Base-by-base conservation (phyloP, 1,140 invertebrate genomes). In the Tetranychus cinnabarinus region DNA sequence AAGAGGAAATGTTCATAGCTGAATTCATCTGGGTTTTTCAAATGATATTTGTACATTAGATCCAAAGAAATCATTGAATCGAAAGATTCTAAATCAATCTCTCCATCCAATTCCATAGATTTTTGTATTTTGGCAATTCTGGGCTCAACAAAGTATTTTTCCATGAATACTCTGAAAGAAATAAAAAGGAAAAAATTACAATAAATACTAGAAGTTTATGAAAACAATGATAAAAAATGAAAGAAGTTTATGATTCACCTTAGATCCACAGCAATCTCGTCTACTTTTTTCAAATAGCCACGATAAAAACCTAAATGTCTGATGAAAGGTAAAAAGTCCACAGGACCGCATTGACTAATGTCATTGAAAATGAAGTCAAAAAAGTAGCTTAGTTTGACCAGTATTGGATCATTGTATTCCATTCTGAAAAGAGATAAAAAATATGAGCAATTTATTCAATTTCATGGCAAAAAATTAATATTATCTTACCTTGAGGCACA, bases 361-460 rank as follows among this genome's bases (percentile, higher is more conserved):
- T 90, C 86, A 77, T 81, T 86, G 73, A 92, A 92, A 3, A 92
- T 83, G 59, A 81, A 78, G 67, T 90, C 86, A 67, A 88, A 91
- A 65, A 80, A 80, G 33, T 75, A 67, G 0, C 86, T 78, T 62
- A 50, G 59, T 50, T 36, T 37, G 6, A 33, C 13, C n/a, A 52
- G 34, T 2, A 8, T 37, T 6, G 7, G 7, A 52, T 54, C 34
- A 23, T 60, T 52, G 35, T 37, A 36, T 7, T 60, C 59, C 15
- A 60, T 34, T 36, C 59, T 60, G 34, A 7, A 31, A 15, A 37
- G 35, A 23, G 23, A 23, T 23, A 23, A 23, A 23, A 23, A 23
- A 23, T 23, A 23, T 23, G 23, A 23, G 23, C 23, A 23, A 23
- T 23, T 23, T 23, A 23, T 23, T 23, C 23, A 23, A 23, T 23